Conservation (phyloP, 1,140 invertebrate species). For the Musca domestica region DNA sequence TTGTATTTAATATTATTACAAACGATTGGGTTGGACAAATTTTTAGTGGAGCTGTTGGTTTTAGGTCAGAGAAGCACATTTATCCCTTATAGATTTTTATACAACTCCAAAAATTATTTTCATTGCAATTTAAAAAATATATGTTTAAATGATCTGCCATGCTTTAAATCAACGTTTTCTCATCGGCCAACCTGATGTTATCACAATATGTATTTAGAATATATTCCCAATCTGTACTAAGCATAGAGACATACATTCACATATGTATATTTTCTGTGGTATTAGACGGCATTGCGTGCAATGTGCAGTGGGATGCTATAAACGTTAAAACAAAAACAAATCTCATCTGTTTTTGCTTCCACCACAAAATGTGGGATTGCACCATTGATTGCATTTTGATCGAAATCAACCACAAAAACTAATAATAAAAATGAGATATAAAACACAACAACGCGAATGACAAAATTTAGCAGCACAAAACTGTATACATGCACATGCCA, state of each 20-base stretch:
- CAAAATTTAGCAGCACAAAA: background rate
- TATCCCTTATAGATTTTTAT: too few species aligned
- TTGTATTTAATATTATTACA: too few species aligned
- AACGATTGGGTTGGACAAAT: too few species aligned
- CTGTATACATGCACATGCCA: background rate
- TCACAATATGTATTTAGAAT: too few species aligned
- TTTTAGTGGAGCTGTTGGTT: too few species aligned
- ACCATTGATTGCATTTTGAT: conserved; percentile 25
- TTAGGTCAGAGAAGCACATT: too few species aligned
- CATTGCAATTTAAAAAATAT: too few species aligned
- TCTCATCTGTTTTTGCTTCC: background rate
- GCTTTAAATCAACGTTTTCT: too few species aligned
- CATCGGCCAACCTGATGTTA: too few species aligned
- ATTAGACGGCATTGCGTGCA: background rate
- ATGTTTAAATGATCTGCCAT: too few species aligned
- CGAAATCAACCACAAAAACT: conserved; percentile 41
- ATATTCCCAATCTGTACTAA: too few species aligned
- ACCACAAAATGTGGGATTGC: conserved; percentile 35
- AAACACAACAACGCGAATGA: background rate
- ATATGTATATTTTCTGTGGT: background rate
- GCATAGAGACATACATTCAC: background rate
- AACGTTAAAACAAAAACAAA: background rate
- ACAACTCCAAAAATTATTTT: too few species aligned
- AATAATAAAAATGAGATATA: conserved; percentile 36
- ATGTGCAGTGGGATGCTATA: background rate